A percentile compares a stretch with the other conserved stretches of the same genome.
phyloP scores from a whole-genome alignment of 1,140 invertebrate species.

The Papilio xuthus region DNA sequence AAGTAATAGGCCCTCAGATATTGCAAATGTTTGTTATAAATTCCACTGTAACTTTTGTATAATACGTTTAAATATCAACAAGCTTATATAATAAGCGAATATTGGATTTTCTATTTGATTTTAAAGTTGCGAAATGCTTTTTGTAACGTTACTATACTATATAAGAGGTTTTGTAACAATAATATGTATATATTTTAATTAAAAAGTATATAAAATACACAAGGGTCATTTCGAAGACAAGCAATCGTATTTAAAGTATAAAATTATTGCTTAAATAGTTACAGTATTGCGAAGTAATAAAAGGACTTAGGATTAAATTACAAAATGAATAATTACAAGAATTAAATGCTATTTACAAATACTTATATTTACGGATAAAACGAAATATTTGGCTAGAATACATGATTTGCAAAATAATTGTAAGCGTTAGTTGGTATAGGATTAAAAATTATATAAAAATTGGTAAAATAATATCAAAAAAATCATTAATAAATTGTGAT shows the following conservation, averaged over 20 bases:
- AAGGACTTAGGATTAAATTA: constrained; percentile 75
- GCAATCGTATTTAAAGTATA: constrained; percentile 47
- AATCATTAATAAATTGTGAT: constrained; percentile 65
- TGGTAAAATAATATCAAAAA: constrained; percentile 60
- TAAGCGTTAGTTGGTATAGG: constrained; percentile 61
- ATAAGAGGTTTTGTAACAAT: neutral
- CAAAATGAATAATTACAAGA: constrained; percentile 76
- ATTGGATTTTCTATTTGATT: neutral
- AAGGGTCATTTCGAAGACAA: constrained; percentile 35
- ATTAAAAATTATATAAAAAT: constrained; percentile 54
- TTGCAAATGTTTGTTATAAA: neutral
- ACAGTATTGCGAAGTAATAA: constrained; percentile 77
- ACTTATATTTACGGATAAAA: constrained; percentile 69
- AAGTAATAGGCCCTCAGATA: constrained; percentile 26
- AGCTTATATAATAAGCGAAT: constrained; percentile 12
- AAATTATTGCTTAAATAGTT: constrained; percentile 78
- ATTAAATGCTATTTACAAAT: constrained; percentile 79
- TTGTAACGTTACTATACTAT: constrained; percentile 12
- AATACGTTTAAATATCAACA: constrained; percentile 5
- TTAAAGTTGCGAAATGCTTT: constrained; percentile 1
- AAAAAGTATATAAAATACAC: constrained; percentile 2
- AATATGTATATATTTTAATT: neutral
- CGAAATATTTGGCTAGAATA: constrained; percentile 79
- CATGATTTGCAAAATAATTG: constrained; percentile 65
- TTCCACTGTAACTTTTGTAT: neutral